Evolutionary conservation across 1,140 invertebrate genomes (phyloP).

Genomic region (Trachelipus rathkii): DNA sequence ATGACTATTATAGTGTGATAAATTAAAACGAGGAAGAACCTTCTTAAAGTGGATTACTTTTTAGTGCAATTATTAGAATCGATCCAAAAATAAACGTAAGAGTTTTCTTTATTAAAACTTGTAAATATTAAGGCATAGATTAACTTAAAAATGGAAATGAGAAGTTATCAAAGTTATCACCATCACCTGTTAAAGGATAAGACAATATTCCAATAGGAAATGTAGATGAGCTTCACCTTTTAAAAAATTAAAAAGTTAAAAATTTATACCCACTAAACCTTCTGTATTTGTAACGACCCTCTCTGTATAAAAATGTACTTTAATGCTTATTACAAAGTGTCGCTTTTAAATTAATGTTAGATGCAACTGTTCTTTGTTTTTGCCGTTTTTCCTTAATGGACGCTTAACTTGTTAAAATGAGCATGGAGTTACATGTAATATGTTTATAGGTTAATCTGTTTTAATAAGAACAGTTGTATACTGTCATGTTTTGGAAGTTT

Average conservation of each 20-base stretch:
- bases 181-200: not conserved
- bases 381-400: conserved; percentile 43
- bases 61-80: not conserved
- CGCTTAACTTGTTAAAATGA: conserved; percentile 44
- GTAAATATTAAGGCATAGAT: not conserved
- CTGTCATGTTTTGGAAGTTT: conserved; percentile 29
- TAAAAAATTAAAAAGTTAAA: not conserved
- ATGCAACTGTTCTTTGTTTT: conserved; percentile 45
- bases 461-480: conserved; percentile 45
- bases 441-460: conserved; percentile 44
- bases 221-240: not conserved
- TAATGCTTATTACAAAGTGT: conserved; percentile 41
- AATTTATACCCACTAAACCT: conserved; percentile 37
- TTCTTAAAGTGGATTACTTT: too few relatives aligned
- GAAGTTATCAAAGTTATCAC: not conserved
- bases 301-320: conserved; percentile 41
- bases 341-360: conserved; percentile 45
- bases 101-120: not conserved
- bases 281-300: conserved; percentile 43
- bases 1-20: too few relatives aligned
- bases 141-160: not conserved
- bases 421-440: conserved; percentile 44
- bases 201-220: conserved; percentile 11
- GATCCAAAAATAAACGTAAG: not conserved
- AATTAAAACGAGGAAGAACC: too few relatives aligned